Evolutionary conservation across 1,140 invertebrate species (phyloP), one percentile per base, ranked within the genome.

Genomic region (Cydia fagiglandana): DNA sequence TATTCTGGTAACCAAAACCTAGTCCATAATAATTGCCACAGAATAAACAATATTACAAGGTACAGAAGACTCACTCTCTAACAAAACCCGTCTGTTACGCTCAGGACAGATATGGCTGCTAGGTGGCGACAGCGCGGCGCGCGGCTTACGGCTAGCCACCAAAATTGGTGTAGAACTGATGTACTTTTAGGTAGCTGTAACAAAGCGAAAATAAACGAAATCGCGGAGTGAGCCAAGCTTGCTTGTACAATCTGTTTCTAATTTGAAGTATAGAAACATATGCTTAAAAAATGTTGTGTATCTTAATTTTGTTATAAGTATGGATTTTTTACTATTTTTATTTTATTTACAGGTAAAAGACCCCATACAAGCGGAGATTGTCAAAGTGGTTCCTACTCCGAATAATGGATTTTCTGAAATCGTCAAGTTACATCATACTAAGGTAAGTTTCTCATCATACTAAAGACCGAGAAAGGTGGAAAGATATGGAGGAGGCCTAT

Each of bases 361-460:
- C 93, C 96, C 97, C 2, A 88, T 94, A 17, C 94, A 95, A 86
- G 98, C 98, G 30, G 95, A 95, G 77, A 94, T 98, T 80, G 98
- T 96, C 0, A 99, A 99, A 95, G 98, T 99, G 75, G 96, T 98
- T 13, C 99, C 99, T 50, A 99, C 98, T 24, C 96, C 97, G 9
- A 99, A 99, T 88, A 99, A 99, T 96, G 99, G 99, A 75, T 98
- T 96, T 82, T 96, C 98, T 38, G 99, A 99, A 93, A 93, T 99
- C 75, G 97, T 99, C 3, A 94, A 93, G 77, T 93, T 99, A n/a
- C 94, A 96, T 78, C 94, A 95, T 81, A 89, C 93, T 4, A 94
- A 94, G 84, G 94, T 96, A 93, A 87, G 75, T 82, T 76, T 78
- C 41, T n/a, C n/a, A n/a, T n/a, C n/a, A n/a, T n/a, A n/a, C n/a